Evolutionary conservation across 2,888 invertebrate genomes (phyloP), one percentile per base, ranked within the genome.

Genomic region (Euphydryas editha): DNA sequence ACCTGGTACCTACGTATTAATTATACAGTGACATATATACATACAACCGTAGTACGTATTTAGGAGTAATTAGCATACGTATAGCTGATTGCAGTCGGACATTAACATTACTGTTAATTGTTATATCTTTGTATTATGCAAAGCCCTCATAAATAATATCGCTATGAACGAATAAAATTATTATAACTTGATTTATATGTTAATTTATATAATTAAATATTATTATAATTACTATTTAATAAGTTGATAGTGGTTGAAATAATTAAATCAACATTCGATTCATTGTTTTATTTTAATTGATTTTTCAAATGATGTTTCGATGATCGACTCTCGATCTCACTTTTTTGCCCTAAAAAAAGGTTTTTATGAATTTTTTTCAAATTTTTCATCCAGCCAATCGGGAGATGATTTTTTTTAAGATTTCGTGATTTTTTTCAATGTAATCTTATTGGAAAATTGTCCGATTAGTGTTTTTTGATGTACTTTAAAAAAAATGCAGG

Each of bases 21-120:
- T 56, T 67, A 59, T 47, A 58, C 39, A 39, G 18, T 59, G n/a
- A 59, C 51, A 42, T 57, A 56, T 60, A 20, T 47, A 55, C 42
- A 47, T 62, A 59, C 49, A 51, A 36, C 30, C 18, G 37, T 20
- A 18, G 36, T 51, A 58, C 54, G 62, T 64, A 69, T 72, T 71
- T 66, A 69, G 65, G 64, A 17, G 62, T 69, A 66, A 72, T 72
- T 72, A 72, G 62, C 72, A 69, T 71, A 71, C 64, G 59, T 68
- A 70, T 68, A 67, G 67, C 67, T 69, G 62, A 71, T 71, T 66
- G 72, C 65, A 62, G 62, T 63, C 58, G 66, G 69, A 69, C 72
- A 70, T 72, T 70, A 67, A 65, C 72, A 70, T 72, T 70, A 70
- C 60, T 54, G 62, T 59, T 68, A 68, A 72, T 70, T 67, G 71